These are phyloP conservation scores for Tethya wilhelma DNA, from an alignment of 37 sponge, comb jelly and placozoan genomes.

Conservation along the genomic window DNA sequence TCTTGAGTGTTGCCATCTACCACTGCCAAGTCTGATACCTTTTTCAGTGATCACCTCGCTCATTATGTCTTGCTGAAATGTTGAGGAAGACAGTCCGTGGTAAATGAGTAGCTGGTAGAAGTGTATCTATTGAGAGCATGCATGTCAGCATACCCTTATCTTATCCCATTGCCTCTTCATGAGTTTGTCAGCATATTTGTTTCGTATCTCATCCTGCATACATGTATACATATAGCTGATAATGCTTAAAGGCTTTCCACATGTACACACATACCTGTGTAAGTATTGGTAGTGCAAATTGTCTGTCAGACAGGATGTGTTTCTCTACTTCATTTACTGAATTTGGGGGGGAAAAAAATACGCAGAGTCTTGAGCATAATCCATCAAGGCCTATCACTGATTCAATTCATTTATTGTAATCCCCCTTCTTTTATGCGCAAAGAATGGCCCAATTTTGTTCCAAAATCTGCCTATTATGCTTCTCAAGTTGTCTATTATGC, in stretches of 20 bases:
- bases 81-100: neutral
- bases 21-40: conserved; percentile 2
- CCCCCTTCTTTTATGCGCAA: too few relatives aligned
- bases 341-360: too few relatives aligned
- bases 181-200: conserved; percentile 20
- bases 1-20: conserved; percentile 21
- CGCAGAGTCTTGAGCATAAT: too few relatives aligned
- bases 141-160: conserved; percentile 26
- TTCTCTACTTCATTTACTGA: conserved; percentile 50
- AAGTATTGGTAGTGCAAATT: conserved; percentile 1
- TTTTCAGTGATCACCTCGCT: conserved; percentile 9
- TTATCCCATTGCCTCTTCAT: conserved; percentile 33
- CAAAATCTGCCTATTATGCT: too few relatives aligned
- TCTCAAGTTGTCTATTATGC: too few relatives aligned
- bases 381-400: too few relatives aligned
- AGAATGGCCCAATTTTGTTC: too few relatives aligned
- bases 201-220: conserved; percentile 3
- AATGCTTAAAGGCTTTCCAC: neutral
- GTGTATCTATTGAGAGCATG: neutral
- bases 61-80: conserved; percentile 21
- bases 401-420: too few relatives aligned
- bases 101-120: neutral
- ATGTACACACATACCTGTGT: conserved; percentile 19
- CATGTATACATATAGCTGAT: neutral
- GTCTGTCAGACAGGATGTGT: conserved; percentile 27